Evolutionary conservation across 2,888 invertebrate species (phyloP), one percentile per base, ranked within the genome.

Genomic region (Thysanoteuthis rhombus): DNA sequence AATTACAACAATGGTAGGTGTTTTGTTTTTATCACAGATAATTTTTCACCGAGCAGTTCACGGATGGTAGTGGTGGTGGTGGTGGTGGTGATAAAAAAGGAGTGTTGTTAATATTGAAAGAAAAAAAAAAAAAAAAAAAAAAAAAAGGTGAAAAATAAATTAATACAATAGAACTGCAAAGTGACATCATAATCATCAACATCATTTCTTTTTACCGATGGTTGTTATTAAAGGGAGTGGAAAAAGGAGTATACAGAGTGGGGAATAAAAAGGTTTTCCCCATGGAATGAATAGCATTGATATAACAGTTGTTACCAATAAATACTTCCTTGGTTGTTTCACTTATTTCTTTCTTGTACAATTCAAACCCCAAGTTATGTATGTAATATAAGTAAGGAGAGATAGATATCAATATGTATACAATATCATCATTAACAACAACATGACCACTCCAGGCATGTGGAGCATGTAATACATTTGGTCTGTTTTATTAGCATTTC

Each of bases 11-110:
- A 92, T 28, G 40, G 39, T 92, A 38, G 40, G 45, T n/a, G 40
- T 90, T 92, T 92, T 92, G 42, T 36, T 92, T 92, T 90, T 92
- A 92, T 92, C 91, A 92, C 91, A 92, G 91, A 92, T 92, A 92
- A 42, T 92, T 92, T 90, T 90, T 92, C 91, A 92, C 91, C 91
- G 91, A 92, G 91, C 91, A 92, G 91, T 40, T 92, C 91, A 40
- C 91, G 45, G 40, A 45, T 92, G 91, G 91, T 92, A n/a, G 42
- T 40, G 32, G n/a, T 92, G 42, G 91, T 92, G 32, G 91, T 42
- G 32, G 91, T 42, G 42, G 42, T n/a, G 12, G n/a, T n/a, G n/a
- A 16, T n/a, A 10, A 32, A 32, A 58, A 32, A 40, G 22, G 25
- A 40, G 40, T 39, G 19, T 90, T 38, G 16, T 90, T 39, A 90